Evolutionary conservation across 2,797 vertebrate genomes (phyloP), one percentile per base, ranked within the genome.

Genomic region (Acestrorhynchus altus): DNA sequence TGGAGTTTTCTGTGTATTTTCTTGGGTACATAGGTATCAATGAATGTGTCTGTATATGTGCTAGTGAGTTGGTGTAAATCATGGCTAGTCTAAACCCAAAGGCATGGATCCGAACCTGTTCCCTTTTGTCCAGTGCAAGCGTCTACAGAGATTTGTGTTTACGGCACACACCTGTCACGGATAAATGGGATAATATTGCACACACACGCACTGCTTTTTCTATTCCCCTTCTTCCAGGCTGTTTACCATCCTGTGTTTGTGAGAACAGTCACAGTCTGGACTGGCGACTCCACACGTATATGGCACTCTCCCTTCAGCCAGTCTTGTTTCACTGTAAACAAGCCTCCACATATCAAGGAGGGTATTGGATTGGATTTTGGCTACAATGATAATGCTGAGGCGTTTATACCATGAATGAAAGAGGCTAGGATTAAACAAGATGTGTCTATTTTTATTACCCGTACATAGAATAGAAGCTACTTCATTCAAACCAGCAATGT

Each of bases 101-200:
- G 2, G 35, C 35, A 49, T 22, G 64, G 15, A 68, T 49, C 26
- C 28, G 18, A 68, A 68, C 65, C 59, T 57, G 66, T 80, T 47
- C 42, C 46, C 46, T 59, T 80, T 26, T 70, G 59, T 80, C 78
- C 59, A 54, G 10, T 20, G 40, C 12, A 57, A 18, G 15, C 44
- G 51, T 75, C 78, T 49, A 20, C 64, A 28, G 73, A 71, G 72
- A 76, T 76, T 70, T 76, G 31, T 65, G 66, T 80, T 75, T 71
- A 71, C 51, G 56, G 59, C 67, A 76, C 49, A 75, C 73, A 49
- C 40, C 57, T 75, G 78, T 75, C 66, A 75, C 28, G 22, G 57
- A 75, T 70, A 79, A 79, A 75, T 42, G 2, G 16, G 40, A 70
- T 75, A 42, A 80, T 70, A 44, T 60, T 76, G 42, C 54, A 31